Conservation (phyloP, 2,113 vertebrate genomes). For the Equus przewalskii region DNA sequence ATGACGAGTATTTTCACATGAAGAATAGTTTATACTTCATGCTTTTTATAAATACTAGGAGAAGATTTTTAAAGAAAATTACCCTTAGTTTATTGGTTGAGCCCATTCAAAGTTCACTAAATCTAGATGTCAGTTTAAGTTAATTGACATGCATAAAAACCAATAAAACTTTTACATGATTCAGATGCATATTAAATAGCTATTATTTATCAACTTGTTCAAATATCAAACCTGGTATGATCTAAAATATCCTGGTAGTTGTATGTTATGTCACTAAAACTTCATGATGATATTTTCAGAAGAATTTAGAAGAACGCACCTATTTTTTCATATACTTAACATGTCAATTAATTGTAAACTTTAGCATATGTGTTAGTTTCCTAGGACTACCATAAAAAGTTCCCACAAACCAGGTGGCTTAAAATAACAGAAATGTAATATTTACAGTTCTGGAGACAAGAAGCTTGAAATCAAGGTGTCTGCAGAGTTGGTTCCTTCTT, state of each 20-base stretch:
- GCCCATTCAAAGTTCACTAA: not conserved
- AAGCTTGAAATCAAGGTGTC: not conserved
- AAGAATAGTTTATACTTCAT: not conserved
- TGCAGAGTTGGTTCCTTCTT: not conserved
- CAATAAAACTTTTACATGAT: not conserved
- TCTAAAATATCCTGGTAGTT: not conserved
- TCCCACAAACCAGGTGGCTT: not conserved
- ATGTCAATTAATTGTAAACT: not conserved
- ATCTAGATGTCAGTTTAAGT: constrained; percentile 7
- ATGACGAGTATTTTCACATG: not conserved
- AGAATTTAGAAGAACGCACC: not conserved
- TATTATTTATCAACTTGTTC: not conserved
- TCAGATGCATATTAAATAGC: not conserved
- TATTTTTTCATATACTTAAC: not conserved
- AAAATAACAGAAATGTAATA: not conserved
- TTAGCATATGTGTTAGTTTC: not conserved
- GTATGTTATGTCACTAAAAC: not conserved
- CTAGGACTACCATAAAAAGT: not conserved
- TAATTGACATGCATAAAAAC: constrained; percentile 3
- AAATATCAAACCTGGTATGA: not conserved
- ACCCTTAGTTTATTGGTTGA: not conserved
- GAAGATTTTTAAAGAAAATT: not conserved
- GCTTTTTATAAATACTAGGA: not conserved
- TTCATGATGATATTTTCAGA: not conserved
- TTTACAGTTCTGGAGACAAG: not conserved